These are phyloP conservation scores for Drosophila rellima DNA, from an alignment of 2,888 invertebrate species.

Conservation along the genomic window DNA sequence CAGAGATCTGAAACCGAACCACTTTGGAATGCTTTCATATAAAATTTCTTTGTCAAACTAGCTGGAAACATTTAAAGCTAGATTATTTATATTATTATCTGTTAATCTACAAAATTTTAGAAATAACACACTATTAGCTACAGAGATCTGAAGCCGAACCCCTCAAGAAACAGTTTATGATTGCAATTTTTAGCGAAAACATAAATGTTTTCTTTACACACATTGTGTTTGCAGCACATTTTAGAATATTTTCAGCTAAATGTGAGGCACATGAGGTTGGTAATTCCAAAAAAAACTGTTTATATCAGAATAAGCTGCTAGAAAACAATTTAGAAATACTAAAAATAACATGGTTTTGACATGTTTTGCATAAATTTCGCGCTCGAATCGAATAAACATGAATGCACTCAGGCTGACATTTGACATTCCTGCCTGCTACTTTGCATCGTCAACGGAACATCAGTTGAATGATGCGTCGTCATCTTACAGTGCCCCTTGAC, in stretches of 20 bases:
- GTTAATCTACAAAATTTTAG: not conserved
- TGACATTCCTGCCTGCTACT: conserved; percentile 30
- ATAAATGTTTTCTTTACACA: not conserved
- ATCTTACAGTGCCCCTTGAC: conserved; percentile 1
- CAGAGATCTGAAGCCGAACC: not conserved
- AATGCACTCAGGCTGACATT: conserved; percentile 24
- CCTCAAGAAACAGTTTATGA: not conserved
- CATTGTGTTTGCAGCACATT: not conserved
- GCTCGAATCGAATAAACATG: conserved; percentile 16
- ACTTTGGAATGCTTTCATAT: not conserved
- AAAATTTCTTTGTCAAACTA: no score
- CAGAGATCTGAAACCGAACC: not conserved
- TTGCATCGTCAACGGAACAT: conserved; percentile 29
- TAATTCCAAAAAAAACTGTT: not conserved
- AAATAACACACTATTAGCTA: not conserved
- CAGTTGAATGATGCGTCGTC: conserved; percentile 24
- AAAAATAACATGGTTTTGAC: not conserved
- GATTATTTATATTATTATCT: not conserved
- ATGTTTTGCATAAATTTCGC: conserved; percentile 12
- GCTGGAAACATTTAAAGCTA: not conserved
- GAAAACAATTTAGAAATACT: conserved; percentile 3
- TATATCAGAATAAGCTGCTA: not conserved
- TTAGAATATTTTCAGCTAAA: not conserved
- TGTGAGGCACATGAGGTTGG: not conserved
- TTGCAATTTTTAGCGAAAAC: not conserved